Percentiles rank a stretch among this genome's conserved stretches.
phyloP scores from a whole-genome alignment of 1,140 invertebrate species.

The Drosophila pallidifrons region DNA sequence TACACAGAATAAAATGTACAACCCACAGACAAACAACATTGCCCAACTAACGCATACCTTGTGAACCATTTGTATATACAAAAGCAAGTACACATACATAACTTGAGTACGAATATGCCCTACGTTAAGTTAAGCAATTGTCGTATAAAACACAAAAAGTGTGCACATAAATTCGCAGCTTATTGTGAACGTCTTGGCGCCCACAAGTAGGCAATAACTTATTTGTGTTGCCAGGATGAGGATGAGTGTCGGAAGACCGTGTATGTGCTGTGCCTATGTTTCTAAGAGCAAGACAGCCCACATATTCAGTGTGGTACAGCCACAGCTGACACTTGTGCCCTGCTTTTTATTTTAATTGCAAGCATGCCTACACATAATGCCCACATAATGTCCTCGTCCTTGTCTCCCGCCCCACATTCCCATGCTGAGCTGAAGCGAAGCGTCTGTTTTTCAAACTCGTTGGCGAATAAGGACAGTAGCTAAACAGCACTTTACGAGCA shows the following conservation, averaged over 20 bases:
- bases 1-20: not conserved
- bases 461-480: slow-evolving; percentile 41
- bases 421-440: slow-evolving; percentile 4
- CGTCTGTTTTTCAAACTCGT: slow-evolving; percentile 44
- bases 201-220: slow-evolving; percentile 72
- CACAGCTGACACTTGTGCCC: slow-evolving; percentile 53
- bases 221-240: slow-evolving; percentile 58
- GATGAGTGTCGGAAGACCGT: slow-evolving; percentile 24
- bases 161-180: slow-evolving; percentile 64
- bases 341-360: slow-evolving; percentile 78
- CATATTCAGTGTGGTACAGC: slow-evolving; percentile 17
- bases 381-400: slow-evolving; percentile 59
- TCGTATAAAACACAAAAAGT: slow-evolving; percentile 34
- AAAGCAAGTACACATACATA: no score
- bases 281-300: slow-evolving; percentile 12
- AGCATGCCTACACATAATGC: slow-evolving; percentile 64
- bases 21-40: not conserved
- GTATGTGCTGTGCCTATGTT: slow-evolving; percentile 11
- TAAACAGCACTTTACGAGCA: slow-evolving; percentile 58
- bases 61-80: not conserved
- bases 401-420: not conserved
- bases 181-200: slow-evolving; percentile 52
- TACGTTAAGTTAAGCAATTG: not conserved
- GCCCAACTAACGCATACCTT: slow-evolving; percentile 4
- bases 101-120: not conserved